Conservation (phyloP, 2,888 invertebrate genomes). For the Parnassius glacialis region DNA sequence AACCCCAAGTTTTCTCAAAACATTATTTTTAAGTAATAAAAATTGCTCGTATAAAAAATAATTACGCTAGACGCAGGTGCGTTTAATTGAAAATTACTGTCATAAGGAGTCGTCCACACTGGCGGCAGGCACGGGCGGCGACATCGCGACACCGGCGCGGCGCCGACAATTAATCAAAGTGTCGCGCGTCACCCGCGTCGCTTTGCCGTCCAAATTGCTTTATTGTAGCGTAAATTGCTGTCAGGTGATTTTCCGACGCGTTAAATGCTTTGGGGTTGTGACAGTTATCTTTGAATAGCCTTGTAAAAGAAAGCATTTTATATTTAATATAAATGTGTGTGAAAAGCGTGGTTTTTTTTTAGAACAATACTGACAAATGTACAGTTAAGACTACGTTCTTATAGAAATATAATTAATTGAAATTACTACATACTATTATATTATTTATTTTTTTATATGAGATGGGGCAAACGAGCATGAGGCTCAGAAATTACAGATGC, state of each 20-base stretch:
- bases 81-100: conserved; percentile 24
- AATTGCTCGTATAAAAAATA: conserved; percentile 2
- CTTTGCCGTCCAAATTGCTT: conserved; percentile 43
- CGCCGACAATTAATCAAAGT: conserved; percentile 42
- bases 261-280: not conserved
- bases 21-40: not conserved
- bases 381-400: too few relatives aligned
- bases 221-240: conserved; percentile 37
- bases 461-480: too few relatives aligned
- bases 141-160: conserved; percentile 43
- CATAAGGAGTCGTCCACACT: conserved; percentile 48
- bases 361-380: too few relatives aligned
- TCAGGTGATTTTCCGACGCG: conserved; percentile 25
- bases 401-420: too few relatives aligned
- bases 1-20: too few relatives aligned
- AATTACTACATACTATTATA: too few relatives aligned
- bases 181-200: conserved; percentile 34
- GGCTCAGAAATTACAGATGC: too few relatives aligned
- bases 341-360: too few relatives aligned
- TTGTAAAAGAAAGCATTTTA: too few relatives aligned
- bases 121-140: conserved; percentile 37
- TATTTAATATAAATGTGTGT: too few relatives aligned
- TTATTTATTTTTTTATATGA: too few relatives aligned
- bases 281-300: too few relatives aligned
- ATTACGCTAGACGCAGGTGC: conserved; percentile 10